Conservation (phyloP, 2,888 invertebrate genomes). For the Sylvicola fuscatus region DNA sequence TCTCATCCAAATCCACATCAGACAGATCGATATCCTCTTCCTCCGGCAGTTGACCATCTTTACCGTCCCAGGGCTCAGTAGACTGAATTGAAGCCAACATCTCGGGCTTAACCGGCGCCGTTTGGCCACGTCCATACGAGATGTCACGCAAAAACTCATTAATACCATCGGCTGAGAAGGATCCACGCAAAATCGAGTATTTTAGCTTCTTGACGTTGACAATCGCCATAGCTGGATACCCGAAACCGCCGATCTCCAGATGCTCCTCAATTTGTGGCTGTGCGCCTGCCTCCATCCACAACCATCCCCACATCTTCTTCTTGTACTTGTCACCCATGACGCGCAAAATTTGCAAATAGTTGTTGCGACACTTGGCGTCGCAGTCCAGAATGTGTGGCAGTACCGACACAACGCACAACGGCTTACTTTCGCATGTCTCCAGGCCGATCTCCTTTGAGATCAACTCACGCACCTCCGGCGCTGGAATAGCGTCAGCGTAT, state of each 20-base stretch:
- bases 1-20: conserved; percentile 66
- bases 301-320: conserved; percentile 93
- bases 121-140: conserved; percentile 82
- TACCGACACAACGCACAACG: conserved; percentile 78
- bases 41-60: conserved; percentile 68
- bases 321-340: conserved; percentile 78
- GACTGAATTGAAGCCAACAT: conserved; percentile 48
- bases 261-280: conserved; percentile 71
- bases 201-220: conserved; percentile 94
- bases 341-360: conserved; percentile 55
- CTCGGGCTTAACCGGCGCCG: conserved; percentile 67
- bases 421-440: conserved; percentile 62
- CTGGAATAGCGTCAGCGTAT: conserved; percentile 63
- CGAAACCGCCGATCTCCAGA: conserved; percentile 91
- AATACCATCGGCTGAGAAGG: conserved; percentile 88
- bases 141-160: conserved; percentile 86
- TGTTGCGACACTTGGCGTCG: conserved; percentile 74
- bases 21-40: conserved; percentile 86
- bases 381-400: conserved; percentile 94
- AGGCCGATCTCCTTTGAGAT: conserved; percentile 39
- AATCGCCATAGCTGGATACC: conserved; percentile 96
- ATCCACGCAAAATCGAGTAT: conserved; percentile 78
- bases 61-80: conserved; percentile 79
- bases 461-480: conserved; percentile 71
- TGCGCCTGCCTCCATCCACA: conserved; percentile 84